Conservation (phyloP, 1,140 invertebrate genomes). For the Zelostemma sp. region DNA sequence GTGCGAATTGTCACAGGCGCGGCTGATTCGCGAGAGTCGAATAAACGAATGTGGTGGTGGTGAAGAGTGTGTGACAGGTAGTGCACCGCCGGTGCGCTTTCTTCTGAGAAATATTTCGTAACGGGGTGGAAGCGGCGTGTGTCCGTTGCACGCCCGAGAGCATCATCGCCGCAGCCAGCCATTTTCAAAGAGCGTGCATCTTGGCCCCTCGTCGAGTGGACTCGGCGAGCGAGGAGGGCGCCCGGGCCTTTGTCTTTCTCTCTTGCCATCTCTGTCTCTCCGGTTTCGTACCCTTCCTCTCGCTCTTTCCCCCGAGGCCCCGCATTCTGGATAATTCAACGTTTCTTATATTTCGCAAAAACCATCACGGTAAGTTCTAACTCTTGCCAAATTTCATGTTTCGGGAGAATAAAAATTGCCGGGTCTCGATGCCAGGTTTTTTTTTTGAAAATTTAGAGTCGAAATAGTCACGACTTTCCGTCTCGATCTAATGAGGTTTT, state of each 20-base stretch:
- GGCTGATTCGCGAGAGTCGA: neutral
- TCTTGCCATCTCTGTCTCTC: no score
- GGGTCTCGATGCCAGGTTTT: no score
- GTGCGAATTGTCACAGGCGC: neutral
- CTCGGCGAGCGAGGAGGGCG: constrained; percentile 8
- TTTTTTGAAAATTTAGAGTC: no score
- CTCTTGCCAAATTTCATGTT: no score
- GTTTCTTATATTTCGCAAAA: no score
- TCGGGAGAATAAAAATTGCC: no score
- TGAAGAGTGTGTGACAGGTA: constrained; percentile 2
- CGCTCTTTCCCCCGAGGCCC: neutral
- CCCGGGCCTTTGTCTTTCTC: constrained; percentile 5
- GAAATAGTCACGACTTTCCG: no score
- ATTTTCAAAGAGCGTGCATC: constrained; percentile 7
- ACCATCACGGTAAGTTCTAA: no score
- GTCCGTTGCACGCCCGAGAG: neutral
- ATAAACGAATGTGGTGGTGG: constrained; percentile 1
- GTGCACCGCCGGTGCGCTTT: neutral
- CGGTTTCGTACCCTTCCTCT: no score
- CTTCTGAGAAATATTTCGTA: neutral
- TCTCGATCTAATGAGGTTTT: no score
- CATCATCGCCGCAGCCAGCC: neutral
- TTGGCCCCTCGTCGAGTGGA: constrained; percentile 8
- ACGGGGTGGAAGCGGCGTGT: no score
- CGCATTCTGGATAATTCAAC: neutral